phyloP scores from a whole-genome alignment of 2,797 vertebrate genomes.

The Loriculus beryllinus region DNA sequence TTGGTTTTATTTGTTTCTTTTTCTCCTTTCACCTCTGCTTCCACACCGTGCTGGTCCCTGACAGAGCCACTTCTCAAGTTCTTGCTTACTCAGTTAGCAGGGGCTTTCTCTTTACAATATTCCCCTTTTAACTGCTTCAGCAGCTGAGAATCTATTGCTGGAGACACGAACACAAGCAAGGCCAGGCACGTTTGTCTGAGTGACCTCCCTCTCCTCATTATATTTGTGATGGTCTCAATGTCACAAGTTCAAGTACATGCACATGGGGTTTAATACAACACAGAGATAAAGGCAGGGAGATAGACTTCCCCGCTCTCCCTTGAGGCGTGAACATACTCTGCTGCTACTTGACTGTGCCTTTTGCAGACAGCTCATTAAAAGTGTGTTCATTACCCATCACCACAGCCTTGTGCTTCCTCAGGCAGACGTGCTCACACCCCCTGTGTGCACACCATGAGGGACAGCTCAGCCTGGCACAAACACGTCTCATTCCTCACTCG shows the following conservation, averaged over 20 bases:
- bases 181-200: background rate
- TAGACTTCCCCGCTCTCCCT: background rate
- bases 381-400: background rate
- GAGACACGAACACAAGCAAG: background rate
- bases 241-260: conserved; percentile 34
- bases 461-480: background rate
- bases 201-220: conserved; percentile 42
- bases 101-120: background rate
- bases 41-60: background rate
- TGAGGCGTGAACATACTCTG: background rate
- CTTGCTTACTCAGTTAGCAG: conserved; percentile 35
- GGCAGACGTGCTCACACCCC: background rate
- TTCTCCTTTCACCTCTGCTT: conserved; percentile 5
- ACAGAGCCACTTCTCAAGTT: background rate
- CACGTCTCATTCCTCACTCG: background rate
- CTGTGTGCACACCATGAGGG: background rate
- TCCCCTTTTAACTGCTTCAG: background rate
- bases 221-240: background rate
- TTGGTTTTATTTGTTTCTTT: conserved; percentile 19
- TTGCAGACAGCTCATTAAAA: conserved; percentile 45
- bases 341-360: background rate
- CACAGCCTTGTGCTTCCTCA: background rate
- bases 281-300: background rate
- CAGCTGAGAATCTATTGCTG: background rate
- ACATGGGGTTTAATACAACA: background rate